These are phyloP conservation scores for Drosophila sproati DNA, from an alignment of 1,140 invertebrate genomes.

Conservation along the genomic window DNA sequence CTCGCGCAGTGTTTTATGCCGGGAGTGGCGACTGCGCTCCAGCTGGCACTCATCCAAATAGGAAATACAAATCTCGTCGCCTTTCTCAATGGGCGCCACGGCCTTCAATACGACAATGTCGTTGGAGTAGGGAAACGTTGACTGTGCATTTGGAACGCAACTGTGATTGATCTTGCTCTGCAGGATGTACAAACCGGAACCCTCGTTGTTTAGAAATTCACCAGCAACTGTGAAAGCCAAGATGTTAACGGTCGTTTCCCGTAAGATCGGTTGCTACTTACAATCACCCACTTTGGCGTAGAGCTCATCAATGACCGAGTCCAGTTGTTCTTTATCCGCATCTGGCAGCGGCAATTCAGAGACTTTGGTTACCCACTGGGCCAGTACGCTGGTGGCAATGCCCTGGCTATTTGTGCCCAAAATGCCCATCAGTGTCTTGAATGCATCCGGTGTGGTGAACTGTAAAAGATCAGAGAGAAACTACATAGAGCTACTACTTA, in stretches of 20 bases:
- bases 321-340: slow-evolving; percentile 88
- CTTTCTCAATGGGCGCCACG: slow-evolving; percentile 89
- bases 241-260: neutral
- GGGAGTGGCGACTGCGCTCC: slow-evolving; percentile 92
- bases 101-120: slow-evolving; percentile 92
- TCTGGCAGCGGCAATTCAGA: slow-evolving; percentile 88
- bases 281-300: slow-evolving; percentile 94
- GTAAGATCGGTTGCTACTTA: slow-evolving; percentile 84
- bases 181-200: slow-evolving; percentile 93
- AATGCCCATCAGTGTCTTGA: slow-evolving; percentile 93
- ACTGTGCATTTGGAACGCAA: slow-evolving; percentile 94
- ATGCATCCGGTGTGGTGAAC: slow-evolving; percentile 95
- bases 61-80: slow-evolving; percentile 95
- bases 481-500: neutral
- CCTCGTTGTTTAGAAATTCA: slow-evolving; percentile 96
- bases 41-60: slow-evolving; percentile 95
- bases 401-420: slow-evolving; percentile 97
- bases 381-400: slow-evolving; percentile 94
- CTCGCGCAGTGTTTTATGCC: slow-evolving; percentile 91
- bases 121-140: slow-evolving; percentile 94
- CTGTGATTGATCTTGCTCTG: slow-evolving; percentile 97
- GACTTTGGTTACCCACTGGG: slow-evolving; percentile 93
- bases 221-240: slow-evolving; percentile 88
- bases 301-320: slow-evolving; percentile 91
- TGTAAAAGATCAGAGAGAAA: slow-evolving; percentile 72